Base-by-base conservation (phyloP, 2,113 vertebrate species). In the Poeciliopsis retropinna region DNA sequence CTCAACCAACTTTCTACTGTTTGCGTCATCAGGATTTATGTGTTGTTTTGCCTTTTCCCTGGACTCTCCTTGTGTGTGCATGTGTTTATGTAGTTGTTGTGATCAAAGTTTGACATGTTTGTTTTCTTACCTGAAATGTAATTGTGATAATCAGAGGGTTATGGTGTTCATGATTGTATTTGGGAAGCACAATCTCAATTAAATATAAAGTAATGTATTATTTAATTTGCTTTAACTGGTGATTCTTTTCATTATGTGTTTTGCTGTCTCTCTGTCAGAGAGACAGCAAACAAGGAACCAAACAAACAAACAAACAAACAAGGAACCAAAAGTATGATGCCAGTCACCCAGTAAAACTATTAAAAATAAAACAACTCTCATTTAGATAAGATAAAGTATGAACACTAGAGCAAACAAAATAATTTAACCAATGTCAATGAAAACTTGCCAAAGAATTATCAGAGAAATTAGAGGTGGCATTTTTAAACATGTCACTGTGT, bases 1-100 rank as follows among this genome's bases (percentile, higher is more conserved):
- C 74, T 66, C 22, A 51, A 60, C 41, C 71, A 19, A 13, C 29
- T 70, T 79, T 44, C 14, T 29, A 10, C 54, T 44, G 30, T 65
- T 39, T 67, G 32, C 27, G 1, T 70, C 29, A 39, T 70, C 0
- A 15, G 10, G 1, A n/a, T 47, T 37, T 25, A 25, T 63, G 17
- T 64, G 17, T 69, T 9, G 11, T 37, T 4, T 13, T 39, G 19
- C 15, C 5, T 8, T 72, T 65, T 31, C 25, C 27, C 15, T 10
- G 12, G 0, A 22, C 68, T 37, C 47, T 51, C 11, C 30, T 22
- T 15, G 10, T n/a, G 27, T n/a, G 19, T 39, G n/a, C 12, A 12
- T 17, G 4, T 25, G 8, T 2, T 37, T 37, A 10, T 37, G 25
- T 54, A 2, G 2, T 54, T 22, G 51, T 19, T 41, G 27, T 60